Base-by-base conservation (phyloP, 2,797 vertebrate species). In the Tragelaphus eurycerus region DNA sequence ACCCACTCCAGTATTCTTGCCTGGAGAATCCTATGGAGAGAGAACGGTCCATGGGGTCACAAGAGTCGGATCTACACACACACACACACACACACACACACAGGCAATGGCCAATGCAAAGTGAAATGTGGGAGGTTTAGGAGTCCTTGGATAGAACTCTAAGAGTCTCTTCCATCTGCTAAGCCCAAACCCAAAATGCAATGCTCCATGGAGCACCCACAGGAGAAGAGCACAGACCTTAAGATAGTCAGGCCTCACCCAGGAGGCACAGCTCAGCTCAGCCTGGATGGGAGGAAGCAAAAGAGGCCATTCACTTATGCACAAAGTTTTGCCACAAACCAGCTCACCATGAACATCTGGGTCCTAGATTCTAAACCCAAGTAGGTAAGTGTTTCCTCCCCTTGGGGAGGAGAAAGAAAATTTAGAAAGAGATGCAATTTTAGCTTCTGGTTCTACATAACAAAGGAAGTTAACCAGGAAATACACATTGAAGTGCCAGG, bases 401-500 rank as follows among this genome's bases (percentile, higher is more conserved):
- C 90, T 48, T 27, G 2, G 48, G 54, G 10, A 95, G 16, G 15
- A 74, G 6, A 21, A 10, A 48, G 21, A 6, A 6, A 27, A 38
- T 62, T 15, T 7, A 1, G 17, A 38, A 11, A 62, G 4, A 27
- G 57, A 57, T 50, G 14, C 25, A 74, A 86, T 48, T 88, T 64
- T 55, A 90, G 38, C 25, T 89, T 76, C 76, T 76, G 15, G 29
- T 43, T 95, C 87, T 14, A 82, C 67, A 48, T 38, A 87, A 71
- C 25, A 87, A 78, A 74, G 50, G 34, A 88, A 92, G 76, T 71
- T 34, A 54, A 31, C 48, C 67, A 88, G n/a, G 87, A 95, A 82
- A 74, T 50, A 67, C 38, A 93, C 79, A 88, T 7, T 7, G 84
- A 88, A 84, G 67, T 43, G 43, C 43, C 5, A 1, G 43, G 43